A percentile compares a stretch with the other conserved stretches of the same genome.
These are phyloP conservation scores for Aspidiotus destructor DNA, from an alignment of 2,888 invertebrate genomes.

Conservation along the genomic window DNA sequence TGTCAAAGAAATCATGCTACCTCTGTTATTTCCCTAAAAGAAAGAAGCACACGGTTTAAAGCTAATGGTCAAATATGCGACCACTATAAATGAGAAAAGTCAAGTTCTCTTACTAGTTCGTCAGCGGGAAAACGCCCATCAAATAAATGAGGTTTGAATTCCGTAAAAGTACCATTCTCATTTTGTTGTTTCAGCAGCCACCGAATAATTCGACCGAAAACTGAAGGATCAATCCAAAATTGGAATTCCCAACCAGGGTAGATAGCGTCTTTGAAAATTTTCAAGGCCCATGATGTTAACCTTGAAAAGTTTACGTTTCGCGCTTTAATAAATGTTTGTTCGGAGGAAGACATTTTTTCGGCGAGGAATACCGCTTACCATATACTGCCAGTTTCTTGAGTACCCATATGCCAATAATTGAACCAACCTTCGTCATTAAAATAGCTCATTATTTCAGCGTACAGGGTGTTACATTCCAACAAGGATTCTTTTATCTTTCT, in stretches of 20 bases:
- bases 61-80: too few relatives aligned
- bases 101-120: background rate
- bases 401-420: constrained; percentile 41
- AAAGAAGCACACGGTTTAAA: too few relatives aligned
- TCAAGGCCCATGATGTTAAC: constrained; percentile 47
- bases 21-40: background rate
- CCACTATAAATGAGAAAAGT: too few relatives aligned
- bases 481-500: constrained; percentile 42
- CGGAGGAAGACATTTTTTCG: too few relatives aligned
- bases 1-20: constrained; percentile 42
- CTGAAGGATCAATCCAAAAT: constrained; percentile 45
- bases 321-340: background rate
- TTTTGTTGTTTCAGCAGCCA: constrained; percentile 42
- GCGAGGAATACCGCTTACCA: constrained; percentile 40
- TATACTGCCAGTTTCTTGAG: constrained; percentile 40
- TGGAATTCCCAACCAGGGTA: constrained; percentile 50
- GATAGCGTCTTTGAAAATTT: constrained; percentile 44
- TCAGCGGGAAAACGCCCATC: constrained; percentile 10
- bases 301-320: constrained; percentile 37
- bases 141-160: background rate
- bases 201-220: constrained; percentile 41
- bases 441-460: constrained; percentile 42
- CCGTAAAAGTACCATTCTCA: background rate
- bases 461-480: constrained; percentile 41
- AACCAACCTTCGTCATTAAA: constrained; percentile 41